Evolutionary conservation across 2,113 vertebrate species (phyloP).

Genomic region (Emydura subglobosa): DNA sequence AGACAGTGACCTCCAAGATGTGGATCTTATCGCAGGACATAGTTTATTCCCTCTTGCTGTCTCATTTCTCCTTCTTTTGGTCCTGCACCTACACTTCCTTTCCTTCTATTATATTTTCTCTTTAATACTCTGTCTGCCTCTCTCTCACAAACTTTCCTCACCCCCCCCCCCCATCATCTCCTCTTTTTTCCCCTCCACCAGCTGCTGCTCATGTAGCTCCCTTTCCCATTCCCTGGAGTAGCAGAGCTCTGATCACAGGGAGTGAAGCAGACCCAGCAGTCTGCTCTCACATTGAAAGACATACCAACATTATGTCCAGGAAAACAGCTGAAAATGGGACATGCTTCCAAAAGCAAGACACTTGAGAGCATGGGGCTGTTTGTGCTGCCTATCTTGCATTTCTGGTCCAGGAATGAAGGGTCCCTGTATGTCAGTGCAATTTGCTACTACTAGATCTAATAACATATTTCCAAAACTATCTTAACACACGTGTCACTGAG

Average conservation of each 20-base stretch:
- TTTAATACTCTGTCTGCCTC: background rate
- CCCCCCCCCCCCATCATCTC: background rate
- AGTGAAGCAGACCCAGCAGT: background rate
- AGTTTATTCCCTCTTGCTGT: background rate
- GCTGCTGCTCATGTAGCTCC: accelerated
- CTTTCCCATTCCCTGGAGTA: accelerated
- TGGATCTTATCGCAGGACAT: accelerated
- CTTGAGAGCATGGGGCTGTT: background rate
- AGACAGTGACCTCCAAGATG: background rate
- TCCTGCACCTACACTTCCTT: background rate
- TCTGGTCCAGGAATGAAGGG: background rate
- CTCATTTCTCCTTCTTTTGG: background rate
- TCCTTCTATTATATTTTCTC: accelerated
- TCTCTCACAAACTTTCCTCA: background rate
- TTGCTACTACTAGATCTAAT: background rate
- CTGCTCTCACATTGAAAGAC: background rate
- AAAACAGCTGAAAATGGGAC: background rate
- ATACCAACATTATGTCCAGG: background rate
- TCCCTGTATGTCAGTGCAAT: accelerated
- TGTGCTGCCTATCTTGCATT: background rate
- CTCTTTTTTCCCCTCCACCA: background rate
- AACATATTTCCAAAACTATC: background rate
- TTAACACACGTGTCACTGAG: background rate
- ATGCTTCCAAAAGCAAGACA: background rate
- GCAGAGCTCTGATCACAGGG: background rate